Percentiles rank a stretch among this genome's conserved stretches.
phyloP scores from a whole-genome alignment of 1,140 invertebrate genomes.

The Musca vetustissima region DNA sequence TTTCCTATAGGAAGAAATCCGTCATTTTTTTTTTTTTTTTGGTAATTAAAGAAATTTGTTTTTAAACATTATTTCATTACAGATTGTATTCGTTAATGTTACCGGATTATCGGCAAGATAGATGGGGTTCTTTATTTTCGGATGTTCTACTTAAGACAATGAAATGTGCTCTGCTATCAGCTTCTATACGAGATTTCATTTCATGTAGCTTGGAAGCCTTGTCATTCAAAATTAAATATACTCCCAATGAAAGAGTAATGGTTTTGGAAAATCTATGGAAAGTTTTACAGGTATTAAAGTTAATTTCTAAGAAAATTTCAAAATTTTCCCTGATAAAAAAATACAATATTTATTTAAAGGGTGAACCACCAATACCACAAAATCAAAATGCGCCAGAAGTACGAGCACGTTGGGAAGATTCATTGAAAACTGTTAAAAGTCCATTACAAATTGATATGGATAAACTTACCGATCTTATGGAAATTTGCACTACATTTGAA shows the following conservation, averaged over 20 bases:
- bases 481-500: slow-evolving; percentile 61
- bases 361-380: slow-evolving; percentile 54
- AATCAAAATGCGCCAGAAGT: slow-evolving; percentile 41
- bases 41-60: no score
- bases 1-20: no score
- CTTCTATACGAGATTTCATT: slow-evolving; percentile 84
- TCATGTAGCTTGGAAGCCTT: slow-evolving; percentile 80
- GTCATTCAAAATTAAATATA: slow-evolving; percentile 66
- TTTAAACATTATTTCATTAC: slow-evolving; percentile 28
- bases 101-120: slow-evolving; percentile 86
- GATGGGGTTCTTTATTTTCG: slow-evolving; percentile 83
- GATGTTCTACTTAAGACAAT: slow-evolving; percentile 80
- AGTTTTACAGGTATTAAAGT: slow-evolving; percentile 66
- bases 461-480: slow-evolving; percentile 61
- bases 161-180: slow-evolving; percentile 86
- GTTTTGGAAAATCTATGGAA: slow-evolving; percentile 78
- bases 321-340: background rate
- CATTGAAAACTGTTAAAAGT: slow-evolving; percentile 58
- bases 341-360: slow-evolving; percentile 31
- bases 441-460: slow-evolving; percentile 60
- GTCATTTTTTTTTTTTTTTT: no score
- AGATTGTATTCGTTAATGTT: slow-evolving; percentile 78
- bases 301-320: no score
- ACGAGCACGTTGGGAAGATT: slow-evolving; percentile 55
- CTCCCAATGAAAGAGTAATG: slow-evolving; percentile 69